Base-by-base conservation (phyloP, 2,888 invertebrate genomes). In the Nomada fabriciana region DNA sequence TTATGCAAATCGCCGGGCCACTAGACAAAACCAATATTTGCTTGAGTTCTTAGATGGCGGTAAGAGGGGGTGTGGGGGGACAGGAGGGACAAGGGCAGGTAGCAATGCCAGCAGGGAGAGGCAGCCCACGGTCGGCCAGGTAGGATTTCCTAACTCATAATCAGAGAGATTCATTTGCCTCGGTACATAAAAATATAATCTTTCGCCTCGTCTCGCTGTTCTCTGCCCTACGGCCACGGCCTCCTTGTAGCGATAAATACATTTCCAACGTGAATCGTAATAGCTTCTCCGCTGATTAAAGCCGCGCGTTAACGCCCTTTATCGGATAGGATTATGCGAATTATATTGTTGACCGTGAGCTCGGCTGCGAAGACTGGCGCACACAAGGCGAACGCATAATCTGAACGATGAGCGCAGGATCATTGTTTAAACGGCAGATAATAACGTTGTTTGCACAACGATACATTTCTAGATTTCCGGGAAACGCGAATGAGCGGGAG, bases 1-100 rank as follows among this genome's bases (percentile, higher is more conserved):
- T 93, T 93, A 93, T 91, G 92, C 90, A 92, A 93, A 93, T 93
- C 92, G 90, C 78, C 78, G 86, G 87, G 89, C 88, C 90, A 91
- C 92, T 92, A 91, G 91, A 90, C 92, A 91, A 90, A 91, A 90
- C 90, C 91, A 93, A 93, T 93, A 93, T 93, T 93, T 93, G 90
- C 89, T 72, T 79, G 81, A 89, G 87, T 89, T 89, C 88, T 90
- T 90, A 90, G 87, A 90, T 83, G 83, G 82, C 76, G 82, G 67
- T 73, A 60, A 53, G 67, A 60, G 79, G 57, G 50, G 43, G 23
- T 9, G 18, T 18, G 70, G 43, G 69, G 60, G 36, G 7, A 9
- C 36, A 36, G n/a, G 59, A 47, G 71, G 65, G 63, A 57, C 55
- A 53, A 73, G 80, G 68, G 69, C 69, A 64, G 36, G 50, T 64